Conservation (phyloP, 1,140 invertebrate genomes). For the Dufourea novaeangliae region DNA sequence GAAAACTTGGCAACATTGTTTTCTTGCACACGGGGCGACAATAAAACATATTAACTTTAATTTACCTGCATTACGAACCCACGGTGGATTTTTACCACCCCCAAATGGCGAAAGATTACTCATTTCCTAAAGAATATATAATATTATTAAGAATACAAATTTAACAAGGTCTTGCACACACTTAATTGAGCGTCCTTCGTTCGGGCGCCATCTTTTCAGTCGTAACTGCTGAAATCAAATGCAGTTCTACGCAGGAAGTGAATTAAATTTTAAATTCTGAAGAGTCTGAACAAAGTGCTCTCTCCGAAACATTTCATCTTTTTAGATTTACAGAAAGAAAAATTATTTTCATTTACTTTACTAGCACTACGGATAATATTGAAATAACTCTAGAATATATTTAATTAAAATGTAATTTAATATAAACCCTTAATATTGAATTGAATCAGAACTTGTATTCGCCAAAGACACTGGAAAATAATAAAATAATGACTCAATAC, state of each 20-base stretch:
- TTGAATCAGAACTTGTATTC: no score
- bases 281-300: neutral
- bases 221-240: slow-evolving; percentile 47
- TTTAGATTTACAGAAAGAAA: neutral
- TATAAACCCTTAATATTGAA: no score
- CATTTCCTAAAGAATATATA: slow-evolving; percentile 66
- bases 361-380: neutral
- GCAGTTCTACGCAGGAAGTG: neutral
- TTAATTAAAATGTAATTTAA: slow-evolving; percentile 2
- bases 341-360: slow-evolving; percentile 1
- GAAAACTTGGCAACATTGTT: slow-evolving; percentile 59
- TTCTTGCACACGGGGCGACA: slow-evolving; percentile 55
- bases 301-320: neutral
- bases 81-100: slow-evolving; percentile 83
- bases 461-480: no score
- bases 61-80: slow-evolving; percentile 82
- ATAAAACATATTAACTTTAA: slow-evolving; percentile 25
- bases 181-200: slow-evolving; percentile 73
- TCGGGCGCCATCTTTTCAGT: slow-evolving; percentile 75
- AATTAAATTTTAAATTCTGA: slow-evolving; percentile 14
- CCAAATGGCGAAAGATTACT: slow-evolving; percentile 83
- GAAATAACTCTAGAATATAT: neutral
- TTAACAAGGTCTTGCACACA: slow-evolving; percentile 29
- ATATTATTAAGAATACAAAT: slow-evolving; percentile 46
- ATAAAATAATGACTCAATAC: no score